These are phyloP conservation scores for Loripinus fragilis DNA, from an alignment of 2,888 invertebrate genomes.

Conservation along the genomic window DNA sequence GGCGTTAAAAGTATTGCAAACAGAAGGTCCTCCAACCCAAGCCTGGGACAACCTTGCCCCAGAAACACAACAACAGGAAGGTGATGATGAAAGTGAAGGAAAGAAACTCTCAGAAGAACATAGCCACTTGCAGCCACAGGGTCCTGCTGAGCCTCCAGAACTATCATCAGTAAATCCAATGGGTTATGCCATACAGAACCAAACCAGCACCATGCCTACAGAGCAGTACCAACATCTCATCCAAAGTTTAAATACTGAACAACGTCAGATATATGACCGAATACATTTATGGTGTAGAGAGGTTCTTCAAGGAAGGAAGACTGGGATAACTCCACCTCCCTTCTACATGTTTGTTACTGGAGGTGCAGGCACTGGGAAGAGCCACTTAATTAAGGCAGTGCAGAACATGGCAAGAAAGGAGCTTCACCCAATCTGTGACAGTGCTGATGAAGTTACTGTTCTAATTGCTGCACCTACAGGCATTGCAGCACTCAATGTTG, in stretches of 20 bases:
- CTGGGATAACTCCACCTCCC: background rate
- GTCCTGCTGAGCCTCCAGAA: too few relatives aligned
- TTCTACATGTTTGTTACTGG: slow-evolving; percentile 23
- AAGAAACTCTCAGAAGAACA: too few relatives aligned
- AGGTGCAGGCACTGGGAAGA: too few relatives aligned
- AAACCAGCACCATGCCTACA: background rate
- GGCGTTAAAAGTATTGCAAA: too few relatives aligned
- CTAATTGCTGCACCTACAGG: slow-evolving; percentile 35
- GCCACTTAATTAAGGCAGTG: background rate
- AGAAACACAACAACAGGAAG: slow-evolving; percentile 17
- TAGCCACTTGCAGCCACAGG: too few relatives aligned
- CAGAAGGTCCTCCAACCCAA: too few relatives aligned
- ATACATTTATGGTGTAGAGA: slow-evolving; percentile 49
- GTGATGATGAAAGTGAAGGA: slow-evolving; percentile 34
- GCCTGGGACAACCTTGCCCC: slow-evolving; percentile 31
- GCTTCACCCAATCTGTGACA: background rate
- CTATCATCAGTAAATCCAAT: slow-evolving; percentile 50
- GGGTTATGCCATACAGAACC: slow-evolving; percentile 35
- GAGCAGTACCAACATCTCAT: background rate
- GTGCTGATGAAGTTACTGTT: slow-evolving; percentile 10
- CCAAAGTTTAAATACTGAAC: slow-evolving; percentile 13
- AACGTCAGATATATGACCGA: slow-evolving; percentile 48
- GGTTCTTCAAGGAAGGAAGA: background rate
- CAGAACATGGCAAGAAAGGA: slow-evolving; percentile 11
- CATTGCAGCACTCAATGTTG: slow-evolving; percentile 32